A percentile compares a stretch with the other conserved stretches of the same genome.
These are phyloP conservation scores for Synergus gifuensis DNA, from an alignment of 2,888 invertebrate species.

Conservation along the genomic window DNA sequence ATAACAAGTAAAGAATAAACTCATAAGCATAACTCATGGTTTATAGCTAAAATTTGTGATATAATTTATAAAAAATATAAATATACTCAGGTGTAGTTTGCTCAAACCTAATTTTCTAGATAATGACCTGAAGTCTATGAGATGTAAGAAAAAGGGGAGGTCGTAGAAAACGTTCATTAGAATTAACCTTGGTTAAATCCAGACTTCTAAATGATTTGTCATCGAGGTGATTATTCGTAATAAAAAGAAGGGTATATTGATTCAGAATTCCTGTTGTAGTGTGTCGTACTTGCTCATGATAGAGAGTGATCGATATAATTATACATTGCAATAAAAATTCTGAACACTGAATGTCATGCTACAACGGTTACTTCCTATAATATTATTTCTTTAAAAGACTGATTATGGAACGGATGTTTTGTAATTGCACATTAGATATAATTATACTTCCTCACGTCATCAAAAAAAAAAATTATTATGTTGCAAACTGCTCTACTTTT, in stretches of 20 bases:
- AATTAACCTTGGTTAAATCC: not conserved
- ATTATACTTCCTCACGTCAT: not conserved
- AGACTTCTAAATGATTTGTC: not conserved
- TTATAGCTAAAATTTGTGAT: not conserved
- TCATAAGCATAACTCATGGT: no score
- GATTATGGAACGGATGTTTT: not conserved
- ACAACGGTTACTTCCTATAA: not conserved
- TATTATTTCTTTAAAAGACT: not conserved
- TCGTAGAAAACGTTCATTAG: not conserved
- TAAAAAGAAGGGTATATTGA: not conserved
- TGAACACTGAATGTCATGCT: not conserved
- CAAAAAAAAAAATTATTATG: no score
- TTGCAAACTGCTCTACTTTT: no score
- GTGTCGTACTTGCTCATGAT: not conserved
- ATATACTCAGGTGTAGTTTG: not conserved
- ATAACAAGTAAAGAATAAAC: not conserved
- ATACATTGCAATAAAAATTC: not conserved
- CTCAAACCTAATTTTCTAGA: not conserved
- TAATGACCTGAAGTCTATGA: not conserved
- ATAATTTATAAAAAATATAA: not conserved
- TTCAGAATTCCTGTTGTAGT: not conserved
- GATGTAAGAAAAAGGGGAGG: not conserved
- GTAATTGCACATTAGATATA: not conserved
- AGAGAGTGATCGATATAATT: slow-evolving; percentile 12
- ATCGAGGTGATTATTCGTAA: not conserved